Evolutionary conservation across 2,888 invertebrate genomes (phyloP), one percentile per base, ranked within the genome.

Genomic region (Teleogryllus oceanicus): DNA sequence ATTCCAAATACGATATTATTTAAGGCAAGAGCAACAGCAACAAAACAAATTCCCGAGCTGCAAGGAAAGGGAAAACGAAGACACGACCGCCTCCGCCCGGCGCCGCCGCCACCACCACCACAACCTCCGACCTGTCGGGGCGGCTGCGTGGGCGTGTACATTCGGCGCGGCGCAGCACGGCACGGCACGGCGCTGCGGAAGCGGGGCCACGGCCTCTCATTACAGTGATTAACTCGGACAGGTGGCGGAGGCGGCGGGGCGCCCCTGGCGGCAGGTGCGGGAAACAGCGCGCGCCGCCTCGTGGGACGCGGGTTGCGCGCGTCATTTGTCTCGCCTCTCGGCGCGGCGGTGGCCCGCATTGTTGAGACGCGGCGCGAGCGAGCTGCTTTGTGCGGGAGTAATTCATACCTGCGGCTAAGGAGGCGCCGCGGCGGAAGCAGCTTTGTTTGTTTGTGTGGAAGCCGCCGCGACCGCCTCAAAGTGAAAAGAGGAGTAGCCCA

Each of bases 201-300:
- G 62, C 62, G 62, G n/a, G 62, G n/a, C n/a, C 62, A n/a, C n/a
- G 62, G 62, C 62, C 62, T 62, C 62, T 62, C 62, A 62, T 62
- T 62, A 62, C 62, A 62, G n/a, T 62, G 62, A 62, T 62, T 62
- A 62, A 62, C 62, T 62, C 62, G 62, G 62, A 62, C 62, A 62
- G 62, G 62, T 62, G 62, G 62, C 62, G 62, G n/a, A 18, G 62
- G 62, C n/a, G 62, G 62, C 62, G 62, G 62, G 62, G 13, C 16
- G 13, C n/a, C 62, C n/a, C 62, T 13, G n/a, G 62, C 62, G 62
- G 62, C 62, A 62, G 62, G 62, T 62, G 62, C n/a, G n/a, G 62
- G 16, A 62, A 62, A 62, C 62, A 62, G 62, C 62, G 62, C 62
- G n/a, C 62, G 62, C 16, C 62, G 62, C 62, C 62, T 62, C 62